A percentile compares a stretch with the other conserved stretches of the same genome.
Evolutionary conservation across 2,797 vertebrate genomes (phyloP).

Genomic region (Hippocampus kuda): DNA sequence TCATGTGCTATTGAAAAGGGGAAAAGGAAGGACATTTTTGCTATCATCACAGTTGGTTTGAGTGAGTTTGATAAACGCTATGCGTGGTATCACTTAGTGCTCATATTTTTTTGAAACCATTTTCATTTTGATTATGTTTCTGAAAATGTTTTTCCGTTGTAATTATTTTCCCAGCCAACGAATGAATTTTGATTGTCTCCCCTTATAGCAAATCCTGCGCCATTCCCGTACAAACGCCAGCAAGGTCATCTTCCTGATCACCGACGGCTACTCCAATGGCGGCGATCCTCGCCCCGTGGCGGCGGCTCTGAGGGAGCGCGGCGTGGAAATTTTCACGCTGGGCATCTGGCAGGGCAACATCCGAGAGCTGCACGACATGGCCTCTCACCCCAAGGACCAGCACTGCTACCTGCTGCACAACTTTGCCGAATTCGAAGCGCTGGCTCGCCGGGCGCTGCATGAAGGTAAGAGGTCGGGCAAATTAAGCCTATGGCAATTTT

Average conservation of each 20-base stretch:
- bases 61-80: no score
- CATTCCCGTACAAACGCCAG: constrained; percentile 82
- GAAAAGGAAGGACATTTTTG: no score
- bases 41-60: no score
- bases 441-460: constrained; percentile 87
- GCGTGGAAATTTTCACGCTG: constrained; percentile 96
- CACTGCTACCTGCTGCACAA: constrained; percentile 95
- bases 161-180: not conserved
- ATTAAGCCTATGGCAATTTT: no score
- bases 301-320: constrained; percentile 76
- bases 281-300: constrained; percentile 91
- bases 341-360: constrained; percentile 99
- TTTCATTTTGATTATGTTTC: no score
- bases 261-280: constrained; percentile 94
- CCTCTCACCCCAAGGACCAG: constrained; percentile 88
- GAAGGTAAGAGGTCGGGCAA: constrained; percentile 71
- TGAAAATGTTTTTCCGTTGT: no score
- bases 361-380: constrained; percentile 93
- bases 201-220: constrained; percentile 84
- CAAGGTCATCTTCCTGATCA: constrained; percentile 94
- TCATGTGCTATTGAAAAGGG: no score
- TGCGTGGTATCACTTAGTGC: no score
- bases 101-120: no score
- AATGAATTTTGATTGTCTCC: constrained; percentile 1
- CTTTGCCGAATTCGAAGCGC: constrained; percentile 92